These are phyloP conservation scores for Sciurus vulgaris DNA, from an alignment of 2,797 vertebrate genomes.

Conservation along the genomic window DNA sequence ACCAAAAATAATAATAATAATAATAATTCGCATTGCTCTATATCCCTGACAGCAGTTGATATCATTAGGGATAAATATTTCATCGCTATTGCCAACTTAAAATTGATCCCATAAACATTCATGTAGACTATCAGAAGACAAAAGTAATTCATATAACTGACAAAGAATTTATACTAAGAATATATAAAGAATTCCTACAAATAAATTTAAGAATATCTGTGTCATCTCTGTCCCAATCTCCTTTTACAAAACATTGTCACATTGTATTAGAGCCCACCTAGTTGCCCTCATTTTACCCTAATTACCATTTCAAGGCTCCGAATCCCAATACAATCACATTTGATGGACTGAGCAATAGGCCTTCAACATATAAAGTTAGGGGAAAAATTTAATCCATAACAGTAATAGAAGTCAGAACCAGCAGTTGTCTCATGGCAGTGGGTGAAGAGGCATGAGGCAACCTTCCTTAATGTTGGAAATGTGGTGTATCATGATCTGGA, in stretches of 20 bases:
- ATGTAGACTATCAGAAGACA: background rate
- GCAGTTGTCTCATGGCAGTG: background rate
- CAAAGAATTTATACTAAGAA: background rate
- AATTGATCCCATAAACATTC: background rate
- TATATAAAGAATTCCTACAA: background rate
- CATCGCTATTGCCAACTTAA: constrained; percentile 9
- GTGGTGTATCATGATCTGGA: background rate
- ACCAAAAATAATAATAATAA: too few species aligned
- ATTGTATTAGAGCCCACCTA: background rate
- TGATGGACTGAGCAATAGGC: background rate
- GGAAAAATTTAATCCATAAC: background rate
- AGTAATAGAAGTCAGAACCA: background rate
- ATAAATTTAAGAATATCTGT: background rate
- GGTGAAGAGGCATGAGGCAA: background rate
- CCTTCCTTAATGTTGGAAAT: background rate
- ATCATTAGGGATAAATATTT: background rate
- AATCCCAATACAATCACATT: background rate
- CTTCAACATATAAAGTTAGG: background rate
- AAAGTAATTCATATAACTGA: background rate
- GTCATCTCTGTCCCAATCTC: background rate
- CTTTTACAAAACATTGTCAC: background rate
- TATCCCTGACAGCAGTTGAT: background rate
- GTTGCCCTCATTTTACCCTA: background rate
- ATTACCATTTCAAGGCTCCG: background rate
- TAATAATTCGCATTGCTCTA: background rate